Evolutionary conservation across 1,140 invertebrate genomes (phyloP).

Genomic region (Micrasema minimum): DNA sequence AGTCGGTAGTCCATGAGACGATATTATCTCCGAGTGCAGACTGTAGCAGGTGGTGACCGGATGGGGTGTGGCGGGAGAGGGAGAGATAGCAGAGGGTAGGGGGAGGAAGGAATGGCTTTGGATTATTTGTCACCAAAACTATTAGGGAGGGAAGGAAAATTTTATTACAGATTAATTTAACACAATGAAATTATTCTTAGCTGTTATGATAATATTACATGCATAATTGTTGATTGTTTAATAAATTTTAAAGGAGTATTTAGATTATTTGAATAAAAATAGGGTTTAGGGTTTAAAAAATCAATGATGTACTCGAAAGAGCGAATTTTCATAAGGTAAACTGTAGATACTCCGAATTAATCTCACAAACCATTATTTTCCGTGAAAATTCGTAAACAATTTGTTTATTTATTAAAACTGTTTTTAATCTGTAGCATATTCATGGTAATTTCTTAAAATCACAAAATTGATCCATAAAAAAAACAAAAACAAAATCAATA

Average conservation of each 20-base stretch:
- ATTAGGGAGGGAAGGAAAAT: background rate
- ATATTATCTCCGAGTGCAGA: slow-evolving; percentile 39
- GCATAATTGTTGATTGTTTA: background rate
- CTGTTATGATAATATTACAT: background rate
- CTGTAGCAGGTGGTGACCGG: slow-evolving; percentile 35
- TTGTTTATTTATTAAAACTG: too few relatives aligned
- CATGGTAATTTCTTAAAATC: too few relatives aligned
- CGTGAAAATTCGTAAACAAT: too few relatives aligned
- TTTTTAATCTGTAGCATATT: too few relatives aligned
- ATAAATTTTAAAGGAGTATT: background rate
- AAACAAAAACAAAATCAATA: too few relatives aligned
- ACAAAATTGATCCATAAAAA: too few relatives aligned
- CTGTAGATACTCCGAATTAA: too few relatives aligned
- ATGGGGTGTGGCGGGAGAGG: background rate
- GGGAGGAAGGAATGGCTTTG: background rate
- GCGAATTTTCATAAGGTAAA: too few relatives aligned
- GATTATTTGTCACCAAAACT: background rate
- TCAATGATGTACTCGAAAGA: too few relatives aligned
- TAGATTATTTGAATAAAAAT: too few relatives aligned
- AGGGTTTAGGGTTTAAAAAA: too few relatives aligned
- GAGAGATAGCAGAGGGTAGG: background rate
- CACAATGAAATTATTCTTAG: background rate
- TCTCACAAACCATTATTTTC: too few relatives aligned
- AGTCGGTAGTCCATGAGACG: slow-evolving; percentile 38
- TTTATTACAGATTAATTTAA: background rate